Evolutionary conservation across 1,140 invertebrate species (phyloP).

Genomic region (Fopius arisanus): DNA sequence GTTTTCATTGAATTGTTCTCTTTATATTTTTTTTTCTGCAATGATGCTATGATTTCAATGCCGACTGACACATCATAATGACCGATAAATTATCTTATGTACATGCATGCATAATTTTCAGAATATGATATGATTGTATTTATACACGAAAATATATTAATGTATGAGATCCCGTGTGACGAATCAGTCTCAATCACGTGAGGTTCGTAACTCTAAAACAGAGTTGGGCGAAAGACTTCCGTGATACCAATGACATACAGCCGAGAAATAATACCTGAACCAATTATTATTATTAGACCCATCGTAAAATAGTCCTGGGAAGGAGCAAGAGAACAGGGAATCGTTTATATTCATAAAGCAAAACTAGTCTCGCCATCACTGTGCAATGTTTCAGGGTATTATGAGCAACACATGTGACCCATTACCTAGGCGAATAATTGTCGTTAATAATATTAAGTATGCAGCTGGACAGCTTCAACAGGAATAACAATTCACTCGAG

Average conservation of each 20-base stretch:
- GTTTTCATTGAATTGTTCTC: no score
- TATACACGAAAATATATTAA: neutral
- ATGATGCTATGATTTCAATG: no score
- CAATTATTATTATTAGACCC: constrained; percentile 40
- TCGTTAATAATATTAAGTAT: no score
- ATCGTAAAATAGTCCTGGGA: constrained; percentile 27
- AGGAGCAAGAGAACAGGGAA: constrained; percentile 32
- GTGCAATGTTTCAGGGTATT: no score
- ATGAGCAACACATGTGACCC: no score
- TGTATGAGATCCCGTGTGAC: constrained; percentile 28
- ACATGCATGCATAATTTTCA: neutral
- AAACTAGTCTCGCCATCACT: neutral
- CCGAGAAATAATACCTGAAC: constrained; percentile 14
- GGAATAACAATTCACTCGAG: no score
- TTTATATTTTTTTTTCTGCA: no score
- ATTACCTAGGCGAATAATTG: no score
- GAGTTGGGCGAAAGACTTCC: constrained; percentile 17
- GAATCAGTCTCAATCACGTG: constrained; percentile 41
- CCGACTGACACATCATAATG: no score
- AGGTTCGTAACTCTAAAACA: constrained; percentile 14
- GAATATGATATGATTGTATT: neutral
- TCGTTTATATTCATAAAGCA: constrained; percentile 41
- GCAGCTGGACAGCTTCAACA: no score
- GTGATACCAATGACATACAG: neutral
- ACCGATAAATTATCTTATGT: no score